Percentiles rank a stretch among this genome's conserved stretches.
Evolutionary conservation across 2,797 vertebrate species (phyloP).

Genomic region (Brachymystax lenok): DNA sequence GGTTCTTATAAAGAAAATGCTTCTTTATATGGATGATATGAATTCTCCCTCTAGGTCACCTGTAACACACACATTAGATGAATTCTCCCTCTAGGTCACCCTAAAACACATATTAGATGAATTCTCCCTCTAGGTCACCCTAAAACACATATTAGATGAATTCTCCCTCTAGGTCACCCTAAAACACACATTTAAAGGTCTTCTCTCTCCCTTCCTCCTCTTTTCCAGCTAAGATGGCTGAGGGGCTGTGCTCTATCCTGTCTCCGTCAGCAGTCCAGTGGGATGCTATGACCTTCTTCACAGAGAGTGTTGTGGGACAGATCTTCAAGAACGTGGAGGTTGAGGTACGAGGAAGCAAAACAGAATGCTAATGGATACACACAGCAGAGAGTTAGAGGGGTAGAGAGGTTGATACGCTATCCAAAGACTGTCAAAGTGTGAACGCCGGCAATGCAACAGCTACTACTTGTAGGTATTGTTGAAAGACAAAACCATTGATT

Average conservation of each 20-base stretch:
- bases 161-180: too few relatives aligned
- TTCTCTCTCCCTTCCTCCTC: neutral
- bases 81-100: too few relatives aligned
- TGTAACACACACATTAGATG: too few relatives aligned
- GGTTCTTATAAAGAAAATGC: neutral
- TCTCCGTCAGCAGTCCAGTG: slow-evolving; percentile 91
- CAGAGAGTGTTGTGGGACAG: slow-evolving; percentile 87
- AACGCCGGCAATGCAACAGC: neutral
- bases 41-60: neutral
- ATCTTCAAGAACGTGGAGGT: slow-evolving; percentile 85
- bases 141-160: too few relatives aligned
- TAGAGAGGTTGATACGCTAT: neutral
- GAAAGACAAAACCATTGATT: too few relatives aligned
- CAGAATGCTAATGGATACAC: neutral
- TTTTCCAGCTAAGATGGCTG: slow-evolving; percentile 76
- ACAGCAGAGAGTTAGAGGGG: neutral
- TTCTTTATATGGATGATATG: neutral
- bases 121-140: too few relatives aligned
- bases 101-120: too few relatives aligned
- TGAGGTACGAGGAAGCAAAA: slow-evolving; percentile 76
- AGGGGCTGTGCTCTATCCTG: slow-evolving; percentile 85
- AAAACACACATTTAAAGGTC: too few relatives aligned
- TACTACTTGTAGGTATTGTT: too few relatives aligned
- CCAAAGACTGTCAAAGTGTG: neutral
- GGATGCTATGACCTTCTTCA: slow-evolving; percentile 96